phyloP scores from a whole-genome alignment of 2,888 invertebrate genomes.

The Ellobium chinense region DNA sequence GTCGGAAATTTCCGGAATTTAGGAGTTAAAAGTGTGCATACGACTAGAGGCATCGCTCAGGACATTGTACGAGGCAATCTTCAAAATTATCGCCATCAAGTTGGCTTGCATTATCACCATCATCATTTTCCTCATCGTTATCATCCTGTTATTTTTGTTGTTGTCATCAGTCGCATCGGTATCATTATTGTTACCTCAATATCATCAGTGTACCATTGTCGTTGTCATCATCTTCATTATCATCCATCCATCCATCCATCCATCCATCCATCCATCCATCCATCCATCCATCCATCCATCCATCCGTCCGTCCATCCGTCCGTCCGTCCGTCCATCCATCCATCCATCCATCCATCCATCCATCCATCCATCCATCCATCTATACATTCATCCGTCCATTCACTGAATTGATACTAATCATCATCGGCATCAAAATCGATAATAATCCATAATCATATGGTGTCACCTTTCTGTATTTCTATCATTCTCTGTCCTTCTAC shows the following conservation, averaged over 20 bases:
- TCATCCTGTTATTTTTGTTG: not conserved
- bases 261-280: not conserved
- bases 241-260: not conserved
- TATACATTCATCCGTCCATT: no score
- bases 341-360: slow-evolving; percentile 2
- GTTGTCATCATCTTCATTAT: not conserved
- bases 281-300: not conserved
- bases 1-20: no score
- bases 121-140: not conserved
- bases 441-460: no score
- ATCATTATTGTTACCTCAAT: not conserved
- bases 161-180: not conserved
- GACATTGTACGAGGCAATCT: no score
- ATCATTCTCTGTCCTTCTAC: not conserved
- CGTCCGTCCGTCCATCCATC: not conserved
- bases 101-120: not conserved
- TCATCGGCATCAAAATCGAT: no score
- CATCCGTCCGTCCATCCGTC: not conserved
- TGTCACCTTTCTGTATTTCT: not conserved
- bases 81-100: not conserved
- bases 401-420: no score
- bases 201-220: not conserved
- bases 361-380: slow-evolving; percentile 1
- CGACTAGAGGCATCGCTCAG: no score
- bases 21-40: no score